Percentiles rank a stretch among this genome's conserved stretches.
These are phyloP conservation scores for Probosciger aterrimus DNA, from an alignment of 2,113 vertebrate genomes.

Conservation along the genomic window DNA sequence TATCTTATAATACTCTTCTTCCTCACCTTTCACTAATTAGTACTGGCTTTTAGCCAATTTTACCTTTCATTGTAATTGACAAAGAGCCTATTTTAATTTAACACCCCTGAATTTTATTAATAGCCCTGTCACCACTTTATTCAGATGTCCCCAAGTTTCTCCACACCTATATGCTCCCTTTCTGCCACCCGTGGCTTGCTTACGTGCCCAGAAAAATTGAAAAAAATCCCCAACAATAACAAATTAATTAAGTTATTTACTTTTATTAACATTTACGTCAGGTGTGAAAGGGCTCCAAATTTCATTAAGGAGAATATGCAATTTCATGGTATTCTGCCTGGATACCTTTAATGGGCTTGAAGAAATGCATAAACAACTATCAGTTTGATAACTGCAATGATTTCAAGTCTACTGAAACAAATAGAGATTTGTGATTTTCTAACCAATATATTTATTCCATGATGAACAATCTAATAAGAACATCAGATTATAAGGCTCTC, in stretches of 20 bases:
- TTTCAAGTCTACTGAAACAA: conserved; percentile 57
- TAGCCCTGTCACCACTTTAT: not conserved
- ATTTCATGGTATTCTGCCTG: conserved; percentile 67
- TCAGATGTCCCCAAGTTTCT: not conserved
- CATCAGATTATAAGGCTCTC: conserved; percentile 19
- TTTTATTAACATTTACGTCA: conserved; percentile 51
- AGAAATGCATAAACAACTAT: conserved; percentile 51
- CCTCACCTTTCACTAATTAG: not conserved
- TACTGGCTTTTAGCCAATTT: not conserved
- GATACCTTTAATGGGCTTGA: conserved; percentile 51
- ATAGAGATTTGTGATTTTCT: conserved; percentile 48
- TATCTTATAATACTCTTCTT: not conserved
- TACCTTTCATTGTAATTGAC: not conserved
- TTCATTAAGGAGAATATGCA: conserved; percentile 56
- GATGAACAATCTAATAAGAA: conserved; percentile 25
- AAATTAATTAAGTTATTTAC: conserved; percentile 61
- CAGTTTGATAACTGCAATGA: conserved; percentile 65
- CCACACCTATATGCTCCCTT: not conserved
- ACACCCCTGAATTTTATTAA: not conserved
- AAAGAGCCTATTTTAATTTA: not conserved
- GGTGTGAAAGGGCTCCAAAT: conserved; percentile 29
- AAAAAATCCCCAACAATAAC: not conserved
- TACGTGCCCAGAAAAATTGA: conserved; percentile 43
- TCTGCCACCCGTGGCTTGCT: not conserved
- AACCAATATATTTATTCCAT: conserved; percentile 45